Evolutionary conservation across 2,888 invertebrate species (phyloP).

Genomic region (Metallyticus violacea): DNA sequence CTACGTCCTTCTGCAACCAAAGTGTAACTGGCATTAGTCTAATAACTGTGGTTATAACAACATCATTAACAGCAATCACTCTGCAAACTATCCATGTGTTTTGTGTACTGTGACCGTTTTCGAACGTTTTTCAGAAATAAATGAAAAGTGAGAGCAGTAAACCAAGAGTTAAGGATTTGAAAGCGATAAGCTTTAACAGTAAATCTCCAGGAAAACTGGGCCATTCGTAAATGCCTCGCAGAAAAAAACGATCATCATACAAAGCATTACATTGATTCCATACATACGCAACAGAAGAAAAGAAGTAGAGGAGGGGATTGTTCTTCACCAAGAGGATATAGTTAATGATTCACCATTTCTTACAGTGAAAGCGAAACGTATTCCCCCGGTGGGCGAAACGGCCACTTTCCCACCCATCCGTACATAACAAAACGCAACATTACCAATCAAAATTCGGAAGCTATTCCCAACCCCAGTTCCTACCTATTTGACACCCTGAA

Average conservation of each 20-base stretch:
- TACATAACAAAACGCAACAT: neutral
- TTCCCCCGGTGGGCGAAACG: neutral
- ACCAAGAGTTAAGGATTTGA: neutral
- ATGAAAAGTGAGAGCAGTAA: neutral
- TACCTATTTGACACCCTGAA: neutral
- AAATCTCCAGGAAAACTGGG: neutral
- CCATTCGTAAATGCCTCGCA: constrained; percentile 3
- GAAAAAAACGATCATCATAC: constrained; percentile 17
- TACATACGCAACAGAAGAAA: neutral
- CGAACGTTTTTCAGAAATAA: neutral
- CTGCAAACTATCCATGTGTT: neutral
- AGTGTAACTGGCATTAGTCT: neutral
- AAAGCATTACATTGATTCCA: neutral
- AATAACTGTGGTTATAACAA: neutral
- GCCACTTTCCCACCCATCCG: neutral
- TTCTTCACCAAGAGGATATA: neutral
- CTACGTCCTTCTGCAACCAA: neutral
- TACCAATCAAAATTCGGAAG: neutral
- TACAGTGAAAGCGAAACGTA: neutral
- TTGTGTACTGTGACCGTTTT: neutral
- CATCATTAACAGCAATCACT: neutral
- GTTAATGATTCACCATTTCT: neutral
- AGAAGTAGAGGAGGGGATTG: neutral
- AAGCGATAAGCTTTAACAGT: neutral
- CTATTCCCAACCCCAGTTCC: neutral